Evolutionary conservation across 1,140 invertebrate genomes (phyloP).

Genomic region (Acyrthosiphon pisum): DNA sequence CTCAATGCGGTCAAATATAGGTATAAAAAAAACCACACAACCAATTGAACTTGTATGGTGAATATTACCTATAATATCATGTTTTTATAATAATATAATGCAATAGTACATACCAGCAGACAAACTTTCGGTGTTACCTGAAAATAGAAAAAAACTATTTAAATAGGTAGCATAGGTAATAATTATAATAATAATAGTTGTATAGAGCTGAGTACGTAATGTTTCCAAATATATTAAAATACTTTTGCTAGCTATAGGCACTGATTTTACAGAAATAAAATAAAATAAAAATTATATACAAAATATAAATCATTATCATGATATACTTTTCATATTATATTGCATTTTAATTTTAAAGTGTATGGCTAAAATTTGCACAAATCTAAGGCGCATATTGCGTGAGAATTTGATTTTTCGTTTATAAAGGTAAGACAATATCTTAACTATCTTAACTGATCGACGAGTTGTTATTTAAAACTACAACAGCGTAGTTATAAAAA

Average conservation of each 20-base stretch:
- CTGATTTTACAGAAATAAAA: background rate
- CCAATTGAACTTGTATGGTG: background rate
- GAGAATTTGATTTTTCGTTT: background rate
- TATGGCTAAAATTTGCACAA: background rate
- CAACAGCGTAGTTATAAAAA: background rate
- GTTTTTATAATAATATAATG: background rate
- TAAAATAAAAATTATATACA: too few relatives aligned
- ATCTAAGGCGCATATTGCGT: background rate
- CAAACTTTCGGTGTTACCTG: constrained; percentile 27
- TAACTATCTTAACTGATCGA: background rate
- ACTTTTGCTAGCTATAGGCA: too few relatives aligned
- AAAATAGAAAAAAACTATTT: background rate
- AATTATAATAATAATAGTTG: background rate
- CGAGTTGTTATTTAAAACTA: background rate
- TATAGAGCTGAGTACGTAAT: background rate
- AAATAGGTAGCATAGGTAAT: background rate
- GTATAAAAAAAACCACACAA: background rate
- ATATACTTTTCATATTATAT: background rate
- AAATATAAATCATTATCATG: background rate
- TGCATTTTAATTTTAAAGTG: background rate
- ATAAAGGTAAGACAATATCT: background rate
- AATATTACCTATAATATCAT: background rate
- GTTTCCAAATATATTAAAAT: background rate
- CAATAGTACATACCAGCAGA: background rate
- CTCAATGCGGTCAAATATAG: background rate